Base-by-base conservation (phyloP, 2,888 invertebrate species). In the Leptinotarsa peninsularis region DNA sequence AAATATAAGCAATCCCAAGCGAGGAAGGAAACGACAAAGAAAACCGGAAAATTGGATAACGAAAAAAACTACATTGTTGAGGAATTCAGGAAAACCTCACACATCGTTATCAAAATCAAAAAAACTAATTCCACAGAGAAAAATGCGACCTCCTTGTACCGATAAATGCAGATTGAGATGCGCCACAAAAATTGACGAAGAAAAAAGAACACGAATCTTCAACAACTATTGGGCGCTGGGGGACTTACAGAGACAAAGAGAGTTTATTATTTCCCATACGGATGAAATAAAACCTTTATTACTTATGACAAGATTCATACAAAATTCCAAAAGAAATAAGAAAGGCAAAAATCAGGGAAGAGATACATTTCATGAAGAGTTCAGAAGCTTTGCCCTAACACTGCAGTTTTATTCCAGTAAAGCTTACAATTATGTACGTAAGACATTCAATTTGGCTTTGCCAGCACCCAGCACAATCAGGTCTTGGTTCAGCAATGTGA, bases 401-500 rank as follows among this genome's bases (percentile, higher is more conserved):
- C 69, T 82, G 23, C 58, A 78, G n/a, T 81, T 80, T 73, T 79
- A 78, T 54, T 81, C 80, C 14, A 56, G 69, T 5, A 77, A 73
- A 71, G 78, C 76, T 13, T 81, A 79, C 27, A 60, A 71, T 54
- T 81, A 74, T 76, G 77, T 80, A 4, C 43, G 79, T 23, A n/a
- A 72, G 14, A 68, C 23, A 33, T 81, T 79, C 23, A 75, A 74
- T 69, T 75, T 74, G 14, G 72, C 74, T 27, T 60, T 80, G 49
- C 81, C 79, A 21, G 77, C 80, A 43, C 68, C 66, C 7, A 71
- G 66, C 18, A 82, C 82, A 2, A 78, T 83, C 15, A 56, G 72
- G 58, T 77, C 74, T 54, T 83, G 82, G 81, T 77, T 72, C 21
- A 72, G 75, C 67, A 77, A 33, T 69, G 56, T 83, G 10, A 68